phyloP scores from a whole-genome alignment of 2,113 vertebrate species.

The Cephalopholis sonnerati region DNA sequence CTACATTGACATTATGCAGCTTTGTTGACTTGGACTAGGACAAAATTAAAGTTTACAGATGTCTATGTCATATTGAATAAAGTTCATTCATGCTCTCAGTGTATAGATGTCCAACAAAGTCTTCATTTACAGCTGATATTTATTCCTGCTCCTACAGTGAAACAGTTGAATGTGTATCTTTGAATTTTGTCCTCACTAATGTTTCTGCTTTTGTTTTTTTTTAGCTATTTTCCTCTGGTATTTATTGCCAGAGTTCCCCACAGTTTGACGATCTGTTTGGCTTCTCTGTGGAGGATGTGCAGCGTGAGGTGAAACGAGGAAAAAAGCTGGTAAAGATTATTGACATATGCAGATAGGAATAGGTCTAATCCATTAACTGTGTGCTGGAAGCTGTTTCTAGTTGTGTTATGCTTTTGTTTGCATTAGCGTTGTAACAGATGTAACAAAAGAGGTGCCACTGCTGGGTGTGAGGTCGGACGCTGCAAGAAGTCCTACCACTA shows the following conservation, averaged over 20 bases:
- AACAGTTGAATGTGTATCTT: not conserved
- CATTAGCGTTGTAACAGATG: slow-evolving; percentile 67
- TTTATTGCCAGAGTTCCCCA: slow-evolving; percentile 67
- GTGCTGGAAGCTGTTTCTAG: not conserved
- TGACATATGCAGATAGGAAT: not conserved
- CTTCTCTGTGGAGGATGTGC: slow-evolving; percentile 75
- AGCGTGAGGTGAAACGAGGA: slow-evolving; percentile 75
- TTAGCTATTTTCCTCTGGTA: slow-evolving; percentile 80
- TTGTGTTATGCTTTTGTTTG: not conserved
- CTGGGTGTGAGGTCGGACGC: slow-evolving; percentile 76
- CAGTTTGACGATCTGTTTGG: slow-evolving; percentile 78
- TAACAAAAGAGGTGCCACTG: slow-evolving; percentile 74
- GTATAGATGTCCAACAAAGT: not conserved
- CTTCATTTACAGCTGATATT: not conserved
- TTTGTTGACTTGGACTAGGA: not conserved
- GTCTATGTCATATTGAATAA: not conserved
- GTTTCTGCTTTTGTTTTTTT: no score
- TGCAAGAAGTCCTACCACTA: slow-evolving; percentile 84
- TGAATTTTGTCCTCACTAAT: no score
- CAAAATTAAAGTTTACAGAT: not conserved
- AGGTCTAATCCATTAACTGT: not conserved
- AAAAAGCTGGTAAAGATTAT: slow-evolving; percentile 65
- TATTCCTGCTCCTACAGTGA: not conserved
- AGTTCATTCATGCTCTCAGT: not conserved
- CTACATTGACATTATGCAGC: not conserved